Conservation (phyloP, 1,140 invertebrate species). For the Sesamia nonagrioides region DNA sequence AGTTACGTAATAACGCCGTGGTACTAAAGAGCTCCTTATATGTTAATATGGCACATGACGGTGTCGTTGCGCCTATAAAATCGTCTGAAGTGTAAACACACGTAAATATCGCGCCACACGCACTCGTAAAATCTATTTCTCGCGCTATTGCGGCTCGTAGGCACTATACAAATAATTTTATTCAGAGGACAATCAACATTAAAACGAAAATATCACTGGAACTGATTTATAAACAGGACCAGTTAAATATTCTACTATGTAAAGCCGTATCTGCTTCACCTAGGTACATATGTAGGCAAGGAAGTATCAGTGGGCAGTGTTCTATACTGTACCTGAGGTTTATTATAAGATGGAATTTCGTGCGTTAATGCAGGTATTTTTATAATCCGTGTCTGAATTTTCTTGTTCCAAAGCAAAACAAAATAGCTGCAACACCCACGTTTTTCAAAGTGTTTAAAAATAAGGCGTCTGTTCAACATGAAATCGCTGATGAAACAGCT, state of each 20-base stretch:
- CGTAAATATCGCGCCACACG: constrained; percentile 81
- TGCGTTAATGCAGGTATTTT: constrained; percentile 49
- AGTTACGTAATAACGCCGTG: constrained; percentile 48
- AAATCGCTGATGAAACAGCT: constrained; percentile 46
- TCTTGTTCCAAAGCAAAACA: constrained; percentile 53
- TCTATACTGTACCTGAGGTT: constrained; percentile 13
- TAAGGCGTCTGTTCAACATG: constrained; percentile 51
- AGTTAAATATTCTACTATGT: constrained; percentile 42
- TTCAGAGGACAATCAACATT: constrained; percentile 64
- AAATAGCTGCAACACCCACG: constrained; percentile 51
- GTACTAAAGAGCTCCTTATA: constrained; percentile 62
- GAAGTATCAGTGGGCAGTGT: constrained; percentile 6
- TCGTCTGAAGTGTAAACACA: constrained; percentile 82
- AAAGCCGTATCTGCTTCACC: not conserved
- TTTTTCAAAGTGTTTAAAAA: constrained; percentile 53
- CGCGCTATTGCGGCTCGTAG: constrained; percentile 68
- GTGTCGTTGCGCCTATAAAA: constrained; percentile 86
- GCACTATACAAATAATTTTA: constrained; percentile 66
- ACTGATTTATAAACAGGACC: constrained; percentile 40
- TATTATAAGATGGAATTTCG: constrained; percentile 43
- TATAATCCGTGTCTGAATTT: constrained; percentile 45
- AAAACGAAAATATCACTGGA: constrained; percentile 49
- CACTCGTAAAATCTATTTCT: constrained; percentile 86
- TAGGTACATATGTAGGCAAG: not conserved
- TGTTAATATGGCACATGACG: constrained; percentile 71